Conservation (phyloP, 2,113 vertebrate genomes). For the Eclectus roratus region DNA sequence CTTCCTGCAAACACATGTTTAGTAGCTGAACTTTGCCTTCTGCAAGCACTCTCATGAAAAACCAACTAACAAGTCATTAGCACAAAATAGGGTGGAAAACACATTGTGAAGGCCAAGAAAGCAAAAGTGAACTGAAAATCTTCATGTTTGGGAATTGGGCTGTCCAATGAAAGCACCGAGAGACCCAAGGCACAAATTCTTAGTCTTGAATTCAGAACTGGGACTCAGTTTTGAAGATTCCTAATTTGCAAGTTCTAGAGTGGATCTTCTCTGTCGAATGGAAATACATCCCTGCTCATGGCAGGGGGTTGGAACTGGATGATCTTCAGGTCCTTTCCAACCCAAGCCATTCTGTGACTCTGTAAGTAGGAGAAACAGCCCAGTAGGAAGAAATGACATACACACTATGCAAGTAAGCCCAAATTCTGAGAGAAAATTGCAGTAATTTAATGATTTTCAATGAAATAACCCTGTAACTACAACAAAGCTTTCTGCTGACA, state of each 20-base stretch:
- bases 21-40: slow-evolving; percentile 31
- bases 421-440: neutral
- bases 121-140: neutral
- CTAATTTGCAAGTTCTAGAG: neutral
- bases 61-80: neutral
- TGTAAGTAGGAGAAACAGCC: neutral
- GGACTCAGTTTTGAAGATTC: neutral
- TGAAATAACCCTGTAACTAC: neutral
- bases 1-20: slow-evolving; percentile 15
- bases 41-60: neutral
- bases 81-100: neutral
- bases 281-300: neutral
- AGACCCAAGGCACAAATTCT: neutral
- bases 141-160: neutral
- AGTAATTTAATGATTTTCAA: neutral
- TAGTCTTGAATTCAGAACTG: neutral
- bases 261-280: neutral
- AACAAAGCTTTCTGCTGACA: neutral
- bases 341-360: neutral
- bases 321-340: neutral
- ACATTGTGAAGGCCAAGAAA: neutral
- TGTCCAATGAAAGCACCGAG: neutral
- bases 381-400: neutral
- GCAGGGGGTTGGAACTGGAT: neutral
- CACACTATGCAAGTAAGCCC: neutral